phyloP scores from a whole-genome alignment of 2,888 invertebrate genomes.

The Axea sp. region DNA sequence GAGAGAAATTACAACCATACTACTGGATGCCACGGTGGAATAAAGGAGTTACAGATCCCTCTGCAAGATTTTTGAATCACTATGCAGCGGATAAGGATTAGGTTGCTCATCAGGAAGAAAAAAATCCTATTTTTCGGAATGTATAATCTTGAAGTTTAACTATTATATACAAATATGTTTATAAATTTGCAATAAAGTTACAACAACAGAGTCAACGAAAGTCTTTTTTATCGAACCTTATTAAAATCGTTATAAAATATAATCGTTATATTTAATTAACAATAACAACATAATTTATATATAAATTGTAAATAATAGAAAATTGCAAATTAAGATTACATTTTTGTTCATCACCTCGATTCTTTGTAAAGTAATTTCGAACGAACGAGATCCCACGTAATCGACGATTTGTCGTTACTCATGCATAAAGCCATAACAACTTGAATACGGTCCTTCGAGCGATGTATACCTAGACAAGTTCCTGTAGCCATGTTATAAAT shows the following conservation, averaged over 20 bases:
- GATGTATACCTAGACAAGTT: slow-evolving; percentile 86
- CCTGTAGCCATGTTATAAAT: slow-evolving; percentile 93
- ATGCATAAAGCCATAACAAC: slow-evolving; percentile 84
- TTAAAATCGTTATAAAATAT: slow-evolving; percentile 21
- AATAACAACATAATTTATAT: slow-evolving; percentile 5
- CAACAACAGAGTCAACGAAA: slow-evolving; percentile 20
- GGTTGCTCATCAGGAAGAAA: slow-evolving; percentile 1
- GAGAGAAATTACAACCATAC: slow-evolving; percentile 84
- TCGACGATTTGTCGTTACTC: slow-evolving; percentile 78
- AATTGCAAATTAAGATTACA: no score
- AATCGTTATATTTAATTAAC: slow-evolving; percentile 19
- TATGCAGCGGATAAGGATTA: slow-evolving; percentile 81
- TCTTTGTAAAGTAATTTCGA: slow-evolving; percentile 69
- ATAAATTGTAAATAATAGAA: background rate
- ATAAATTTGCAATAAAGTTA: slow-evolving; percentile 17
- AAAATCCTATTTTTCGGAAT: background rate
- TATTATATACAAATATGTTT: slow-evolving; percentile 25
- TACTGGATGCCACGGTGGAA: slow-evolving; percentile 91
- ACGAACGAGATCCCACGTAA: slow-evolving; percentile 81
- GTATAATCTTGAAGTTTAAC: slow-evolving; percentile 5
- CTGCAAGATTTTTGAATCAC: slow-evolving; percentile 87
- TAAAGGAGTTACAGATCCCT: slow-evolving; percentile 85
- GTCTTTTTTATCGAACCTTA: background rate
- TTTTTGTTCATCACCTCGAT: slow-evolving; percentile 73
- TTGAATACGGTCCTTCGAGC: slow-evolving; percentile 79